These are phyloP conservation scores for Ophion ellenae DNA, from an alignment of 2,888 invertebrate genomes.

Conservation along the genomic window DNA sequence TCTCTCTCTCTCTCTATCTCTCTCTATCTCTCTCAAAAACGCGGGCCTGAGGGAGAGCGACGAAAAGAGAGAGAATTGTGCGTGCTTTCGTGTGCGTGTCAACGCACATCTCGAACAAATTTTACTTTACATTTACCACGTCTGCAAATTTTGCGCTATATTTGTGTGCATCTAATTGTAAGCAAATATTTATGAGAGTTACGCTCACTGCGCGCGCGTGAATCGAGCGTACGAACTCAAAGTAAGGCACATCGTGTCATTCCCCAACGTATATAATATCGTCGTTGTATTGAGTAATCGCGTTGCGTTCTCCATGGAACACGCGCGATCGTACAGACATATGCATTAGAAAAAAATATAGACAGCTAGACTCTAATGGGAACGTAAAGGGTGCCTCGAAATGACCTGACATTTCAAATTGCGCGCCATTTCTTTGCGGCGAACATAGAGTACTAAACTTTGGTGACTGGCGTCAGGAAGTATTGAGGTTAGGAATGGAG, in stretches of 20 bases:
- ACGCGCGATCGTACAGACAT: background rate
- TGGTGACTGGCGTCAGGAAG: too few relatives aligned
- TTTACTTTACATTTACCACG: background rate
- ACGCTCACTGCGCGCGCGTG: background rate
- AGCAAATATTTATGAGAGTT: conserved; percentile 1
- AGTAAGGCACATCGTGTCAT: conserved; percentile 60
- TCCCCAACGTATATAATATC: conserved; percentile 38
- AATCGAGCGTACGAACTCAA: conserved; percentile 65
- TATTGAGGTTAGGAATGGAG: too few relatives aligned
- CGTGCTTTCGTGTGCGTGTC: background rate
- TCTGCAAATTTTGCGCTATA: background rate
- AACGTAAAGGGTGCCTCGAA: too few relatives aligned
- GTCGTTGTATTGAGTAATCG: conserved; percentile 64
- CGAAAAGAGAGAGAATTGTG: background rate
- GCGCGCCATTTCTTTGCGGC: too few relatives aligned
- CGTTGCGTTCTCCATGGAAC: conserved; percentile 27
- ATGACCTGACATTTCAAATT: too few relatives aligned
- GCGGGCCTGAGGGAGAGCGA: background rate
- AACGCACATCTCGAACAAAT: background rate
- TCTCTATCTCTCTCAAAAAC: conserved; percentile 3
- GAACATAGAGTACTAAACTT: too few relatives aligned
- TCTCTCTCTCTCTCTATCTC: background rate
- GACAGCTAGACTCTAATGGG: background rate
- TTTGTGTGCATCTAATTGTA: background rate
- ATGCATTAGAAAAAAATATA: background rate